Evolutionary conservation across 1,140 invertebrate species (phyloP).

Genomic region (Drosophila equinoxialis): DNA sequence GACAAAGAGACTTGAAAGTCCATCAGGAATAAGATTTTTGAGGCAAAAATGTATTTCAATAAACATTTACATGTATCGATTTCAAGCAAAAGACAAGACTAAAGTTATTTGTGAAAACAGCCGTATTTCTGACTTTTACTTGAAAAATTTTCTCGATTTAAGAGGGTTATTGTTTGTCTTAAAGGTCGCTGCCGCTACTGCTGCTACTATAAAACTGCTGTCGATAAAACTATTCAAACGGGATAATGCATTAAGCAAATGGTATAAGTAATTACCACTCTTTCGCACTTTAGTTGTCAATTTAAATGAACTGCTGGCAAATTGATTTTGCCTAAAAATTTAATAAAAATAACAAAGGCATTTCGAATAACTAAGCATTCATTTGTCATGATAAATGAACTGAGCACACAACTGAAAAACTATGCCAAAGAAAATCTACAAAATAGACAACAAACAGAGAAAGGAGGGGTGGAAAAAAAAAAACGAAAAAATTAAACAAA

Average conservation of each 20-base stretch:
- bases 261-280: not conserved
- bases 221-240: not conserved
- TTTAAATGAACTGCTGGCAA: conserved; percentile 7
- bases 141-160: too few relatives aligned
- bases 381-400: conserved; percentile 19
- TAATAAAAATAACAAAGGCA: conserved; percentile 19
- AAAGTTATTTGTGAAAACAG: too few relatives aligned
- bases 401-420: conserved; percentile 4
- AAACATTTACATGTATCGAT: too few relatives aligned
- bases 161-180: not conserved
- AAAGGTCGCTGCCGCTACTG: not conserved
- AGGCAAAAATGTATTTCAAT: too few relatives aligned
- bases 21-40: conserved; percentile 18
- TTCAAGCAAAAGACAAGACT: too few relatives aligned
- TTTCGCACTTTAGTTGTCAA: not conserved
- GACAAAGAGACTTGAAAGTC: conserved; percentile 18
- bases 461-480: not conserved
- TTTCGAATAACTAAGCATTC: conserved; percentile 17
- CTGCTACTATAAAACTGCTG: too few relatives aligned
- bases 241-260: not conserved
- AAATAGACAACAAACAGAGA: not conserved
- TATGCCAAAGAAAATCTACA: conserved; percentile 15
- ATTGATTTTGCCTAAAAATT: conserved; percentile 15
- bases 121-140: too few relatives aligned
- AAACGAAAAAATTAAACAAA: conserved; percentile 38